phyloP scores from a whole-genome alignment of 2,797 vertebrate genomes.

The Balearica regulorum region DNA sequence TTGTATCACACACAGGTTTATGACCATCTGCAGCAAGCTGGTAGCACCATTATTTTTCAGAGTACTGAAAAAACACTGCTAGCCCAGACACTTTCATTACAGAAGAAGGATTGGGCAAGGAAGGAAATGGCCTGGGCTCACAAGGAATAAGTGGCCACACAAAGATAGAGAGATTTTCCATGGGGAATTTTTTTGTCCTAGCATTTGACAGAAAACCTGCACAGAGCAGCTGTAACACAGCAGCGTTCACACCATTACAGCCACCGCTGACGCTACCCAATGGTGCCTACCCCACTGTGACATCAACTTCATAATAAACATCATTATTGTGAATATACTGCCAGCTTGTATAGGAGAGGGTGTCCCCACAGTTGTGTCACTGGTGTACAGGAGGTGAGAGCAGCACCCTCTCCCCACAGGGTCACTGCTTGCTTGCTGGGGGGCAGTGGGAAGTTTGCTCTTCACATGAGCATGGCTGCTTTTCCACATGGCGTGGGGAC shows the following conservation, averaged over 20 bases:
- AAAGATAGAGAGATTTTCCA: background rate
- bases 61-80: background rate
- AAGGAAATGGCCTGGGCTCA: background rate
- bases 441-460: background rate
- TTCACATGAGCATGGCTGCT: rapidly evolving
- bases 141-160: background rate
- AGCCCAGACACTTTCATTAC: background rate
- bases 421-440: rapidly evolving
- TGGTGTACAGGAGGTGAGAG: background rate
- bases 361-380: background rate
- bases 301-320: background rate
- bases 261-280: rapidly evolving
- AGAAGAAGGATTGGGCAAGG: background rate
- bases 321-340: background rate
- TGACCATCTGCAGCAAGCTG: background rate
- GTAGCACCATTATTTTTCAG: background rate
- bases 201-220: background rate
- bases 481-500: background rate
- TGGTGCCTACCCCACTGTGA: background rate
- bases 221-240: background rate
- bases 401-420: background rate
- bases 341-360: background rate
- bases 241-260: background rate
- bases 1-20: background rate
- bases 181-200: background rate